Percentiles rank a stretch among this genome's conserved stretches.
phyloP scores from a whole-genome alignment of 1,140 invertebrate species.

The Brachionus paranguensis region DNA sequence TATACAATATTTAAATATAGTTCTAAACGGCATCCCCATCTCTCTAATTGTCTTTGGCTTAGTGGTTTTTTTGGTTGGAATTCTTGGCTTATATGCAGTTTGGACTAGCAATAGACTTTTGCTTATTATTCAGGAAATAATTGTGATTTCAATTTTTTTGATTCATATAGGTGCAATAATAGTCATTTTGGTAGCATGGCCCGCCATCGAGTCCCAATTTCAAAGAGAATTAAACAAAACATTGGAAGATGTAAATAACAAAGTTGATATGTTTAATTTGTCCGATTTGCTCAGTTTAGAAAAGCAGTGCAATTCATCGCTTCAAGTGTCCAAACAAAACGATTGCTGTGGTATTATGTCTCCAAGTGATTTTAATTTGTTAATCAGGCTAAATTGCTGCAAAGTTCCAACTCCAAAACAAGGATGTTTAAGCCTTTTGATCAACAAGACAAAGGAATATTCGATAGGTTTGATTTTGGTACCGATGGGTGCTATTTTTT shows the following conservation, averaged over 20 bases:
- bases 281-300: neutral
- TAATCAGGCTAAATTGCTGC: neutral
- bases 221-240: neutral
- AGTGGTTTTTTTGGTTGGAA: neutral
- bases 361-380: neutral
- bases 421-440: neutral
- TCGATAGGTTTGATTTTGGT: neutral
- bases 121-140: neutral
- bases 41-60: neutral
- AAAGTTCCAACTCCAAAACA: neutral
- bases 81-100: neutral
- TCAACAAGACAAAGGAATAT: neutral
- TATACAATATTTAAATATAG: neutral
- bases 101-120: neutral
- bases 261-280: neutral
- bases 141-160: neutral
- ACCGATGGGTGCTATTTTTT: neutral
- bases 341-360: conserved; percentile 28
- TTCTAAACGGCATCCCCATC: neutral
- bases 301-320: neutral
- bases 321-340: neutral
- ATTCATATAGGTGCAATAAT: neutral
- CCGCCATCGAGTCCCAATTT: neutral
- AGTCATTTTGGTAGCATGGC: neutral
- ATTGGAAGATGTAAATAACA: neutral